Evolutionary conservation across 2,888 invertebrate genomes (phyloP).

Genomic region (Macrophya alboannulata): DNA sequence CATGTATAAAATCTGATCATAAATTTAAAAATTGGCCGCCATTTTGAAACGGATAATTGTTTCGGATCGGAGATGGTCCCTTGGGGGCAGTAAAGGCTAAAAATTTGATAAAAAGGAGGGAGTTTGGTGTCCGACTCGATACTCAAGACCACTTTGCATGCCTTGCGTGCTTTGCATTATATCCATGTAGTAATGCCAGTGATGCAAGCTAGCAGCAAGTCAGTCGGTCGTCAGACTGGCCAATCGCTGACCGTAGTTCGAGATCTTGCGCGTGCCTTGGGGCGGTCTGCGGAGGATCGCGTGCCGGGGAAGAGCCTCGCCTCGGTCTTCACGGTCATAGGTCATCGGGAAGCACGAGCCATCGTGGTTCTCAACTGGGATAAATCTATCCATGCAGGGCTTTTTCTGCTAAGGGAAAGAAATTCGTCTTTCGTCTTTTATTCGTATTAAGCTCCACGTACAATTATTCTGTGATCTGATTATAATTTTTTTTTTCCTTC

Average conservation of each 20-base stretch:
- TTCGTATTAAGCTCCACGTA: not conserved
- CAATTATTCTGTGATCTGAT: not conserved
- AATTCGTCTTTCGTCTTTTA: not conserved
- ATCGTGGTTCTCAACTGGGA: conserved; percentile 75
- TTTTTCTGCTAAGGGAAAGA: not conserved
- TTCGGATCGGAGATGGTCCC: not conserved
- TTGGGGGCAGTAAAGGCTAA: not conserved
- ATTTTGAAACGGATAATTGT: not conserved
- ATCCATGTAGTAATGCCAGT: conserved; percentile 49
- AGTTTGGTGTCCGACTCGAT: not conserved
- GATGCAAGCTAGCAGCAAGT: conserved; percentile 54
- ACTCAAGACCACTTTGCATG: conserved; percentile 13
- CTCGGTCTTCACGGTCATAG: conserved; percentile 77
- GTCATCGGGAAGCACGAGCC: conserved; percentile 79
- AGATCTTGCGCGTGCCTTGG: conserved; percentile 77
- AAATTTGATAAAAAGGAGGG: not conserved
- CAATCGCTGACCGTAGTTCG: conserved; percentile 69
- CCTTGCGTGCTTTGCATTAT: conserved; percentile 39
- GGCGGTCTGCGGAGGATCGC: conserved; percentile 73
- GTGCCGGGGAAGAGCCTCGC: conserved; percentile 76
- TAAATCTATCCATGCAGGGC: not conserved
- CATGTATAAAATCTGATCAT: not conserved
- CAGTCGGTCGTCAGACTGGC: conserved; percentile 58
- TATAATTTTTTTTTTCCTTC: not conserved
- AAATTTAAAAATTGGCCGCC: not conserved